Evolutionary conservation across 37 sponge, comb jelly and placozoan species (phyloP).

Genomic region (Amphimedon queenslandica): DNA sequence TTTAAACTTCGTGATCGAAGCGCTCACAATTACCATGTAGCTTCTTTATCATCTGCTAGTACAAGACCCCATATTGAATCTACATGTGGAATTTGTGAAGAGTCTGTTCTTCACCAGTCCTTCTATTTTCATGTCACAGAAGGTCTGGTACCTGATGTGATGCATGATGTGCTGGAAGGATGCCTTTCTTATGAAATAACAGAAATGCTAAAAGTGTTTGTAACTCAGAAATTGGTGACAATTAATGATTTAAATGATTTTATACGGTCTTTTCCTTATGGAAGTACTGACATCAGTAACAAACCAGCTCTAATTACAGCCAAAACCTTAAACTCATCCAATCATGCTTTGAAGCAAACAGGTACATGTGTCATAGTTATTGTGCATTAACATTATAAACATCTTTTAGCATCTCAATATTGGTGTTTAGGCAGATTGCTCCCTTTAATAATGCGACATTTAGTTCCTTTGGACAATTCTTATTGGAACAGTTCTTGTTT

Average conservation of each 20-base stretch:
- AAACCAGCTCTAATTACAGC: slow-evolving; percentile 18
- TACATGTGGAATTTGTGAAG: neutral
- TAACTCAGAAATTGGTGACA: slow-evolving; percentile 3
- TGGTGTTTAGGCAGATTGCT: slow-evolving; percentile 61
- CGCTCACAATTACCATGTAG: neutral
- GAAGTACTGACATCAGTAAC: neutral
- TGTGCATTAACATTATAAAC: too few relatives aligned
- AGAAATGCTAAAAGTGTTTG: neutral
- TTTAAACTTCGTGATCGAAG: neutral
- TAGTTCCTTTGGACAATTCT: slow-evolving; percentile 25
- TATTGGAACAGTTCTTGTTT: slow-evolving; percentile 45
- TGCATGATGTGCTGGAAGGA: slow-evolving; percentile 10
- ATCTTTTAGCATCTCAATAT: slow-evolving; percentile 40
- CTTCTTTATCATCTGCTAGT: neutral
- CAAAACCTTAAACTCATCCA: slow-evolving; percentile 9
- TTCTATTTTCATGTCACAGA: neutral
- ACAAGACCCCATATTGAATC: neutral
- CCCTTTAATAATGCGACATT: slow-evolving; percentile 52
- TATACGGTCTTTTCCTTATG: slow-evolving; percentile 6
- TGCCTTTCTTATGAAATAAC: neutral
- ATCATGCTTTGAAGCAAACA: slow-evolving; percentile 28
- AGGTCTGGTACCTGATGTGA: neutral
- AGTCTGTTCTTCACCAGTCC: neutral
- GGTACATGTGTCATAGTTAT: slow-evolving; percentile 13
- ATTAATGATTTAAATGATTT: neutral